phyloP scores from a whole-genome alignment of 2,113 vertebrate species.

The Burhinus oedicnemus region DNA sequence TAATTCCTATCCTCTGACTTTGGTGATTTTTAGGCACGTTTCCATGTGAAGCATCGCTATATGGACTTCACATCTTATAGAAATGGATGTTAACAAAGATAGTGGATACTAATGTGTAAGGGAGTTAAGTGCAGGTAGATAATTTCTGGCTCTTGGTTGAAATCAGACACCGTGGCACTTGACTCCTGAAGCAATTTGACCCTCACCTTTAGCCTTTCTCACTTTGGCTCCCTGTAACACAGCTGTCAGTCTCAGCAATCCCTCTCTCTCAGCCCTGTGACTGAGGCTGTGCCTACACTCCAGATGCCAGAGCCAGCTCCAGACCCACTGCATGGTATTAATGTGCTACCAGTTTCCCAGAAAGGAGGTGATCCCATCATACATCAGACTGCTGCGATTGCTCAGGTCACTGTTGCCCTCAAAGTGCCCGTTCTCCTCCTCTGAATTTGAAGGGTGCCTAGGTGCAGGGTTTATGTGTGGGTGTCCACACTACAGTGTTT shows the following conservation, averaged over 20 bases:
- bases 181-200: neutral
- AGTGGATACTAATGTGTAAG: neutral
- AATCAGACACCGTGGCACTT: neutral
- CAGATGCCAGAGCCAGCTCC: neutral
- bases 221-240: neutral
- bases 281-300: neutral
- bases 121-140: neutral
- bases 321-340: neutral
- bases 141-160: neutral
- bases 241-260: constrained; percentile 15
- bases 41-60: accelerated
- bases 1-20: neutral
- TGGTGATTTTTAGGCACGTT: neutral
- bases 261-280: neutral
- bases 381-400: neutral
- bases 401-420: neutral
- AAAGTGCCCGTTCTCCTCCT: neutral
- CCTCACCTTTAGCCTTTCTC: constrained; percentile 17
- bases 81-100: neutral
- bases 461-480: neutral
- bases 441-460: neutral
- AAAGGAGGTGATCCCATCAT: neutral
- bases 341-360: neutral
- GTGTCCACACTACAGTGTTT: neutral
- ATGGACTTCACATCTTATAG: neutral